Evolutionary conservation across 35 echinoderm and acorn worm genomes (phyloP).

Genomic region (Hemicentrotus pulcherrimus): DNA sequence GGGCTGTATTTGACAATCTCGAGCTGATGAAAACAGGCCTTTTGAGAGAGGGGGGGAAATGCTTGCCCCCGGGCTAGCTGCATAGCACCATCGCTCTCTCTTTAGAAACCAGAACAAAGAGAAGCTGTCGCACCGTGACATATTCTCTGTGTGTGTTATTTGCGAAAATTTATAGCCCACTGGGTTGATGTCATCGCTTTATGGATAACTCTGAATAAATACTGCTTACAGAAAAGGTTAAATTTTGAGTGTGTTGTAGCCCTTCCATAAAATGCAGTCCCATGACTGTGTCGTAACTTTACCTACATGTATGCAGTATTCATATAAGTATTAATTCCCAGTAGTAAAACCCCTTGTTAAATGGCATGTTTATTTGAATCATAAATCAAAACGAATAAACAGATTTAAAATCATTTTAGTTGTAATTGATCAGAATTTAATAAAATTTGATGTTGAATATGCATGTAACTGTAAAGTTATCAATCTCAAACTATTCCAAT

Average conservation of each 20-base stretch:
- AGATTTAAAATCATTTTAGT: neutral
- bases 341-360: neutral
- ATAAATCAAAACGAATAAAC: neutral
- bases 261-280: neutral
- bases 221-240: neutral
- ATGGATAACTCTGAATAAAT: slow-evolving; percentile 13
- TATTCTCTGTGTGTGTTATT: slow-evolving; percentile 13
- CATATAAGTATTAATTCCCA: neutral
- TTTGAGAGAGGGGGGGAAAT: neutral
- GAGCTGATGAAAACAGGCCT: no score
- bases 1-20: no score
- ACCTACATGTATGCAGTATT: neutral
- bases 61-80: neutral
- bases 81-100: neutral
- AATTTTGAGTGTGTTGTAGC: neutral
- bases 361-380: neutral
- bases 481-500: no score
- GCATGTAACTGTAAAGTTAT: neutral
- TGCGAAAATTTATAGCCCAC: neutral
- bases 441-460: neutral
- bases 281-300: neutral
- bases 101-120: slow-evolving; percentile 18
- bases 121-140: slow-evolving; percentile 6
- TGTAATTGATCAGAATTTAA: no score
- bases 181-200: neutral